phyloP scores from a whole-genome alignment of 2,888 invertebrate species.

The Mimumesa dahlbomi region DNA sequence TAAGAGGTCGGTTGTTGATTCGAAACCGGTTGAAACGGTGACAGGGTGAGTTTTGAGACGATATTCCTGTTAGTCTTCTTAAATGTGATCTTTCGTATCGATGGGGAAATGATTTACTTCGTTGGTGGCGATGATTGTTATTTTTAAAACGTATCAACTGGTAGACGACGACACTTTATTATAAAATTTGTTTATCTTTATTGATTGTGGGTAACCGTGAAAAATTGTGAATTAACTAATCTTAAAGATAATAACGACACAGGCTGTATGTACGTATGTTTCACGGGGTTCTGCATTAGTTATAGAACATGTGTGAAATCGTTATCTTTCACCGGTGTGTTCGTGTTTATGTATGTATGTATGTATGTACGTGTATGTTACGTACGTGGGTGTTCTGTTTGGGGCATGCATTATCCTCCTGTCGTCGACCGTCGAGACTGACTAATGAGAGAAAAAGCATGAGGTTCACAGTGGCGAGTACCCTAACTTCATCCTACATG shows the following conservation, averaged over 20 bases:
- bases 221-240: constrained; percentile 29
- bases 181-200: too few species aligned
- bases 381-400: constrained; percentile 48
- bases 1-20: not conserved
- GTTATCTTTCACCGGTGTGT: constrained; percentile 37
- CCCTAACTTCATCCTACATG: constrained; percentile 47
- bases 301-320: constrained; percentile 38
- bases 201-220: not conserved
- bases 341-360: not conserved
- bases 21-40: too few species aligned
- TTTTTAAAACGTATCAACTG: too few species aligned
- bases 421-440: constrained; percentile 50
- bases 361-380: not conserved
- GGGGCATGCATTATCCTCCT: constrained; percentile 53
- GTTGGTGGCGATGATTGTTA: not conserved
- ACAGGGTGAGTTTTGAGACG: too few species aligned
- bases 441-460: constrained; percentile 57
- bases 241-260: constrained; percentile 36
- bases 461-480: constrained; percentile 31
- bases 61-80: too few species aligned
- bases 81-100: too few species aligned
- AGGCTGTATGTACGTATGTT: constrained; percentile 4
- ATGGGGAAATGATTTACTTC: not conserved
- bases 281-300: constrained; percentile 8
- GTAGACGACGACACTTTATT: too few species aligned